phyloP scores from a whole-genome alignment of 64 coral and sea anemone species.

The Cladopsammia gracilis region DNA sequence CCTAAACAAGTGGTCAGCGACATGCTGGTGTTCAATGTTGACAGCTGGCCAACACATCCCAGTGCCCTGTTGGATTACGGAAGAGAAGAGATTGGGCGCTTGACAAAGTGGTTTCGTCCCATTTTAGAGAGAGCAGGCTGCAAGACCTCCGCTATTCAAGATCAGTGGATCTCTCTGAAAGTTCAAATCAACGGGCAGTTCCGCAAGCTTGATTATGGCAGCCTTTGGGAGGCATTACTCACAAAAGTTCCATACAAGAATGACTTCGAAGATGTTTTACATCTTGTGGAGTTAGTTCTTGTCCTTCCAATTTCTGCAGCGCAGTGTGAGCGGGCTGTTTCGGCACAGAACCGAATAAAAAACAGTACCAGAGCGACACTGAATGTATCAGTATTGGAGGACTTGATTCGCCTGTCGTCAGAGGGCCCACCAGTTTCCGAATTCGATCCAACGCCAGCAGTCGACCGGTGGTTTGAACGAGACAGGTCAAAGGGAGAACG shows the following conservation, averaged over 20 bases:
- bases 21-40: conserved; percentile 65
- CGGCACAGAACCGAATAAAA: conserved; percentile 3
- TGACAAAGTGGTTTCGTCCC: conserved; percentile 20
- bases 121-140: conserved; percentile 38
- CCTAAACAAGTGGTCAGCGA: conserved; percentile 5
- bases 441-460: conserved; percentile 36
- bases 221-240: conserved; percentile 44
- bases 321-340: conserved; percentile 16
- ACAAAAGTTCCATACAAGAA: conserved; percentile 47
- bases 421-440: background rate
- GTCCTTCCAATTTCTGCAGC: conserved; percentile 26
- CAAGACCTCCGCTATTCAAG: background rate
- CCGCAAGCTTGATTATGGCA: conserved; percentile 33
- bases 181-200: conserved; percentile 36
- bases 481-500: conserved; percentile 8
- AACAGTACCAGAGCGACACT: background rate
- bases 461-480: conserved; percentile 24
- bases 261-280: conserved; percentile 34
- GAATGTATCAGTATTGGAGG: background rate
- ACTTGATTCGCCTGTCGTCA: conserved; percentile 6
- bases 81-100: background rate
- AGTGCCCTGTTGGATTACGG: conserved; percentile 43
- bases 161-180: conserved; percentile 65
- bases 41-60: conserved; percentile 28
- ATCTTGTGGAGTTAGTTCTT: conserved; percentile 53